These are phyloP conservation scores for Anolis apletophallus DNA, from an alignment of 2,797 vertebrate species.

Conservation along the genomic window DNA sequence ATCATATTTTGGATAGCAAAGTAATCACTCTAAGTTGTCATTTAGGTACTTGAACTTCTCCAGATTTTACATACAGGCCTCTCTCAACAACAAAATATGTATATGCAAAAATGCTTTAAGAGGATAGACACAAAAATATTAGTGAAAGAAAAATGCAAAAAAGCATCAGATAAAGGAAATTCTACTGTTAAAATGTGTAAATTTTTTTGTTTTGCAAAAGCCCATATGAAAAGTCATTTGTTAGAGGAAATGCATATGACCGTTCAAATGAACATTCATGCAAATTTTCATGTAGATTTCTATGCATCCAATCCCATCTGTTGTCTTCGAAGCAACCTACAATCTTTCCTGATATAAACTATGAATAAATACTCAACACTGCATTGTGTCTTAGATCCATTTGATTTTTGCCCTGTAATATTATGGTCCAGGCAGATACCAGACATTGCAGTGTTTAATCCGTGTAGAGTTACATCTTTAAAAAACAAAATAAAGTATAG, in stretches of 20 bases:
- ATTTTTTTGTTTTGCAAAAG: too few species aligned
- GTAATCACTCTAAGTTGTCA: background rate
- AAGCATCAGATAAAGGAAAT: background rate
- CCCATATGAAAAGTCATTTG: too few species aligned
- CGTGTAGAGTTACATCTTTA: conserved; percentile 1
- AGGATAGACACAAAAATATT: too few species aligned
- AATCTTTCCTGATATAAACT: background rate
- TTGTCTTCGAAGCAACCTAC: background rate
- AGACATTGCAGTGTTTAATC: conserved; percentile 56
- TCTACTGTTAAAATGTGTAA: background rate
- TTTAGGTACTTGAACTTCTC: too few species aligned
- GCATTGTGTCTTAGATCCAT: conserved; percentile 39
- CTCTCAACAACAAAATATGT: too few species aligned
- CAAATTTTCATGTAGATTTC: too few species aligned
- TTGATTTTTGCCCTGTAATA: conserved; percentile 9
- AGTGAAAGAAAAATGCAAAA: background rate
- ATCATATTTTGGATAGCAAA: background rate
- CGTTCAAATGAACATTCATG: too few species aligned
- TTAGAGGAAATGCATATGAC: too few species aligned
- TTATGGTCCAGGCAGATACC: conserved; percentile 49
- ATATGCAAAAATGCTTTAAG: too few species aligned
- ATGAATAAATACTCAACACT: conserved; percentile 27
- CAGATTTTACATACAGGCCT: too few species aligned
- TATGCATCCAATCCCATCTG: background rate
- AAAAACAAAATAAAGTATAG: conserved; percentile 47